These are phyloP conservation scores for Lithophane leautieri DNA, from an alignment of 2,888 invertebrate species.

Conservation along the genomic window DNA sequence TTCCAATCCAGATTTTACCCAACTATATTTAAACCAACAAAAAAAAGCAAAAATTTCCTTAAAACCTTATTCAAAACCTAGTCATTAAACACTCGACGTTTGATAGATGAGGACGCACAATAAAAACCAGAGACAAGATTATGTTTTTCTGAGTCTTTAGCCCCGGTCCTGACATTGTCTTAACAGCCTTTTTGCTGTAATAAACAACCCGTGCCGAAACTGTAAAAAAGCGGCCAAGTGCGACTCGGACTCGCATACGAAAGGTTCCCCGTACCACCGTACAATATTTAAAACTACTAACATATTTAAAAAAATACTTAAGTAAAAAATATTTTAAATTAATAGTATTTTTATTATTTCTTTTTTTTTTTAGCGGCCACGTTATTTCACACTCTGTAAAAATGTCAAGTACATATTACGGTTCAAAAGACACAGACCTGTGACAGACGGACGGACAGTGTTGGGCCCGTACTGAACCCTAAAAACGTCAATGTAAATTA, in stretches of 20 bases:
- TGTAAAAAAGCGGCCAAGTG: slow-evolving; percentile 60
- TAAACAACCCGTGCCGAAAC: slow-evolving; percentile 72
- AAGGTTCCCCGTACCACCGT: background rate
- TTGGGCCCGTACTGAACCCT: background rate
- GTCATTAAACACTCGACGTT: slow-evolving; percentile 61
- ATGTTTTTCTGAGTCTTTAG: slow-evolving; percentile 69
- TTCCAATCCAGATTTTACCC: slow-evolving; percentile 21
- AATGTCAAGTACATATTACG: background rate
- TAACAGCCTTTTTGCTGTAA: slow-evolving; percentile 73
- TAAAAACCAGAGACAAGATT: slow-evolving; percentile 68
- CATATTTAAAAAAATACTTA: too few species aligned
- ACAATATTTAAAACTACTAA: background rate
- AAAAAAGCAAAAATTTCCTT: slow-evolving; percentile 36
- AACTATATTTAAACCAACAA: slow-evolving; percentile 6
- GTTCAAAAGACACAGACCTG: background rate
- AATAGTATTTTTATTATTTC: background rate
- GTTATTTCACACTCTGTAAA: too few species aligned
- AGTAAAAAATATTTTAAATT: too few species aligned
- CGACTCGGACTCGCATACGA: background rate
- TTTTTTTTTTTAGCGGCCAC: background rate
- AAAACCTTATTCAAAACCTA: slow-evolving; percentile 58
- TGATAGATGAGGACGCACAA: slow-evolving; percentile 70
- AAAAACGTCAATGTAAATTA: slow-evolving; percentile 71
- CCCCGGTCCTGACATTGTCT: slow-evolving; percentile 62
- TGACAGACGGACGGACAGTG: background rate